These are phyloP conservation scores for Drosophila barbarae DNA, from an alignment of 2,888 invertebrate species.

Conservation along the genomic window DNA sequence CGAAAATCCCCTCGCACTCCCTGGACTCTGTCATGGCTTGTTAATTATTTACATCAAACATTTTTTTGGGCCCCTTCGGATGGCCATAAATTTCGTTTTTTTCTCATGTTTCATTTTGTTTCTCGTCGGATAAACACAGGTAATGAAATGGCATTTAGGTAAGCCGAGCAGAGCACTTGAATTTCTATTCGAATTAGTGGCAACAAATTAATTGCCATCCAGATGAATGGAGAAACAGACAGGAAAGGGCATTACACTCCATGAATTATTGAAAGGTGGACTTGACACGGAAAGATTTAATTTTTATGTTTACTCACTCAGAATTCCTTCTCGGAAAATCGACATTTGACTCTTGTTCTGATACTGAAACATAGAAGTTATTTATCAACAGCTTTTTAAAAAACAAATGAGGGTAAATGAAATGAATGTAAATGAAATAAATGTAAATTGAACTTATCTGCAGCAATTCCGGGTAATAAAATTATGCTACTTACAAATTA, in stretches of 20 bases:
- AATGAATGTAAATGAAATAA: neutral
- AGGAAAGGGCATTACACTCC: neutral
- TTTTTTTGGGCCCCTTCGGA: constrained; percentile 18
- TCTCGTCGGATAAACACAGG: constrained; percentile 18
- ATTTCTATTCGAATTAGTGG: constrained; percentile 20
- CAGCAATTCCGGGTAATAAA: neutral
- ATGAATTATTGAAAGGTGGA: constrained; percentile 8
- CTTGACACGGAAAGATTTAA: constrained; percentile 1
- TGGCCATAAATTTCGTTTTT: constrained; percentile 29
- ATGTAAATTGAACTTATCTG: neutral
- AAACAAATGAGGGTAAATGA: neutral
- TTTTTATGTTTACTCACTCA: neutral
- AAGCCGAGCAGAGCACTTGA: constrained; percentile 36
- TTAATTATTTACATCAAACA: constrained; percentile 62
- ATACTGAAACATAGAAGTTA: neutral
- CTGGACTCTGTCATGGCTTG: constrained; percentile 12
- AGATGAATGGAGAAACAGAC: neutral
- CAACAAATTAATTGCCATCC: constrained; percentile 11
- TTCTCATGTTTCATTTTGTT: constrained; percentile 33
- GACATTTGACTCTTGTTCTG: neutral
- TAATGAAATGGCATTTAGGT: constrained; percentile 58
- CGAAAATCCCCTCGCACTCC: constrained; percentile 15
- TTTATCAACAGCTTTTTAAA: neutral
- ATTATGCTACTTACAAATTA: neutral
- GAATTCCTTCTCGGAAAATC: constrained; percentile 1